A percentile compares a stretch with the other conserved stretches of the same genome.
These are phyloP conservation scores for Xanthia icteritia DNA, from an alignment of 2,888 invertebrate genomes.

Conservation along the genomic window DNA sequence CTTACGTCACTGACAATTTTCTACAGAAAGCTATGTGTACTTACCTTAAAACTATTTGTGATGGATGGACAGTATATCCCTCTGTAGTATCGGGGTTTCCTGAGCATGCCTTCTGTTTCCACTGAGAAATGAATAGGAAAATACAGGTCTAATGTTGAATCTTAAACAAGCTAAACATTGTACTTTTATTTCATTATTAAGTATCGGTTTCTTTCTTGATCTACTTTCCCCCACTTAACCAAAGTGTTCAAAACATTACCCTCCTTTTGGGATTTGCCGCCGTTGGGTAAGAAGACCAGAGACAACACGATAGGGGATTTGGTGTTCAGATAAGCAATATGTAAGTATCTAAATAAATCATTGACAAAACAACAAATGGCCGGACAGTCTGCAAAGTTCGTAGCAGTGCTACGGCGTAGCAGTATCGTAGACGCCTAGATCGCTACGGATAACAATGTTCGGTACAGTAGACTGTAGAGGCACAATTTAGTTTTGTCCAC, in stretches of 20 bases:
- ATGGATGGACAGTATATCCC: conserved; percentile 97
- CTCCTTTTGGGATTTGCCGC: too few relatives aligned
- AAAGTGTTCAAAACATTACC: too few relatives aligned
- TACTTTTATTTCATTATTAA: too few relatives aligned
- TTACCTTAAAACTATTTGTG: conserved; percentile 95
- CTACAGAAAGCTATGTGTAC: conserved; percentile 19
- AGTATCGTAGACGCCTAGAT: conserved; percentile 40
- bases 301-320: too few relatives aligned
- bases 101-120: conserved; percentile 89
- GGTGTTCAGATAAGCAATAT: too few relatives aligned
- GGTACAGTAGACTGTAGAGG: too few relatives aligned
- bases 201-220: too few relatives aligned
- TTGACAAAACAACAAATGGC: neutral
- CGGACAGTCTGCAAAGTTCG: conserved; percentile 14
- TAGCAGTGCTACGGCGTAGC: conserved; percentile 59
- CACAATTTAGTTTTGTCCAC: conserved; percentile 26
- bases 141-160: too few relatives aligned
- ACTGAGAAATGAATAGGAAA: conserved; percentile 55
- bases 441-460: conserved; percentile 32
- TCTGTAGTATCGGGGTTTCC: conserved; percentile 94
- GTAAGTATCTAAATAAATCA: neutral
- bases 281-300: too few relatives aligned
- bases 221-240: too few relatives aligned
- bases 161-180: too few relatives aligned
- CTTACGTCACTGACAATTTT: neutral